phyloP scores from a whole-genome alignment of 2,113 vertebrate genomes.

The Globicephala melas region DNA sequence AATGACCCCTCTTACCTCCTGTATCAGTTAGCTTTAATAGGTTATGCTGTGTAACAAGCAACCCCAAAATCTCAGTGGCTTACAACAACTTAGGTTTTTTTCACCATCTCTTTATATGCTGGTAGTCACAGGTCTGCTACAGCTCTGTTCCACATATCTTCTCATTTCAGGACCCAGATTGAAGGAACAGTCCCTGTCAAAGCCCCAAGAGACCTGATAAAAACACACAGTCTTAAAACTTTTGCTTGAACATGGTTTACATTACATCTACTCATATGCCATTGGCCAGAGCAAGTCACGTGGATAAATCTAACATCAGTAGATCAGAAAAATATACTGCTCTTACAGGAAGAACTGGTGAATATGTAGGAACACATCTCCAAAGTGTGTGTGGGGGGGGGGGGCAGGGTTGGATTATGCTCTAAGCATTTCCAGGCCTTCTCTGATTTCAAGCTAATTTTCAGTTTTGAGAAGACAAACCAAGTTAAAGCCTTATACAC shows the following conservation, averaged over 20 bases:
- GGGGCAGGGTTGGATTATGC: background rate
- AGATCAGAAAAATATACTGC: background rate
- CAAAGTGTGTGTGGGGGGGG: background rate
- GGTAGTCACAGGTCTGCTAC: background rate
- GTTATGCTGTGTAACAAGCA: background rate
- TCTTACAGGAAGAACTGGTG: background rate
- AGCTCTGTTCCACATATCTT: background rate
- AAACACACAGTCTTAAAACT: background rate
- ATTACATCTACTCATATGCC: background rate
- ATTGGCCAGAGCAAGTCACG: background rate
- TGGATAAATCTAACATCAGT: background rate
- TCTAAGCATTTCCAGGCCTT: background rate
- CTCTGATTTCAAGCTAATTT: background rate
- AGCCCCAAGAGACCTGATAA: background rate
- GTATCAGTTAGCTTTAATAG: background rate
- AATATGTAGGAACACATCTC: background rate
- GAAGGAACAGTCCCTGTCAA: background rate
- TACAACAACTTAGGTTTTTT: background rate
- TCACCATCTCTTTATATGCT: background rate
- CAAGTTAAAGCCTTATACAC: background rate
- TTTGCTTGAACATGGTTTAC: background rate
- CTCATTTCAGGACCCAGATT: background rate
- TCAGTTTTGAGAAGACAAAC: background rate
- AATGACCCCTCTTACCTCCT: background rate
- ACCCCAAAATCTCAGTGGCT: background rate